Percentiles rank a stretch among this genome's conserved stretches.
Conservation (phyloP, 2,888 invertebrate genomes). For the Troides aeacus region DNA sequence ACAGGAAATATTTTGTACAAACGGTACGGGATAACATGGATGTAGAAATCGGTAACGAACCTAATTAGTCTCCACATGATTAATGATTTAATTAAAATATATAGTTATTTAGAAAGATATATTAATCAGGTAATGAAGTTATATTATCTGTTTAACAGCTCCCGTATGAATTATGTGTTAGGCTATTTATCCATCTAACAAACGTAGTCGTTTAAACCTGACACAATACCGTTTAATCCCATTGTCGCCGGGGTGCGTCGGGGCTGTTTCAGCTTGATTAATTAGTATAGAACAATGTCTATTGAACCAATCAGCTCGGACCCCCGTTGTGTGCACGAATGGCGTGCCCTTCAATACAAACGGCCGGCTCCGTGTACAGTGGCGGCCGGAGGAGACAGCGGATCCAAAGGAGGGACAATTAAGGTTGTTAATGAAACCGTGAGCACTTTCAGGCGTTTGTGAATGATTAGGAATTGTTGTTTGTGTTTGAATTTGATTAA, state of each 20-base stretch:
- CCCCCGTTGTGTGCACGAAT: neutral
- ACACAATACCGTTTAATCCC: conserved; percentile 64
- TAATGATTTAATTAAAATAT: too few species aligned
- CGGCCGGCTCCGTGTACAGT: conserved; percentile 32
- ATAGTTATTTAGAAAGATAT: too few species aligned
- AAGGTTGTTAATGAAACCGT: conserved; percentile 51
- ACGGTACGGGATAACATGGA: too few species aligned
- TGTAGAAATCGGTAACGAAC: too few species aligned
- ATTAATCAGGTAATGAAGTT: conserved; percentile 7
- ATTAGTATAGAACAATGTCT: conserved; percentile 55
- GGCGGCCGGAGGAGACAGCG: conserved; percentile 34
- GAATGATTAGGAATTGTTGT: conserved; percentile 46
- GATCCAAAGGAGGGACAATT: conserved; percentile 51
- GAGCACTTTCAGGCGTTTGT: conserved; percentile 45
- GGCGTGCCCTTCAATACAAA: conserved; percentile 5
- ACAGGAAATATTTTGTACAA: too few species aligned
- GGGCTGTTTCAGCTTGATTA: conserved; percentile 63
- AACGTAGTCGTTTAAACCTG: conserved; percentile 51
- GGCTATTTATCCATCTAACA: conserved; percentile 35
- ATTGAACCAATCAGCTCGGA: conserved; percentile 28
- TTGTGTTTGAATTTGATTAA: conserved; percentile 30
- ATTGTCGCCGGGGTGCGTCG: conserved; percentile 48
- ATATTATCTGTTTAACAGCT: conserved; percentile 10
- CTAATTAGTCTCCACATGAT: too few species aligned
- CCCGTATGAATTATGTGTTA: conserved; percentile 32